phyloP scores from a whole-genome alignment of 2,888 invertebrate genomes.

The Ectobius pallidus region DNA sequence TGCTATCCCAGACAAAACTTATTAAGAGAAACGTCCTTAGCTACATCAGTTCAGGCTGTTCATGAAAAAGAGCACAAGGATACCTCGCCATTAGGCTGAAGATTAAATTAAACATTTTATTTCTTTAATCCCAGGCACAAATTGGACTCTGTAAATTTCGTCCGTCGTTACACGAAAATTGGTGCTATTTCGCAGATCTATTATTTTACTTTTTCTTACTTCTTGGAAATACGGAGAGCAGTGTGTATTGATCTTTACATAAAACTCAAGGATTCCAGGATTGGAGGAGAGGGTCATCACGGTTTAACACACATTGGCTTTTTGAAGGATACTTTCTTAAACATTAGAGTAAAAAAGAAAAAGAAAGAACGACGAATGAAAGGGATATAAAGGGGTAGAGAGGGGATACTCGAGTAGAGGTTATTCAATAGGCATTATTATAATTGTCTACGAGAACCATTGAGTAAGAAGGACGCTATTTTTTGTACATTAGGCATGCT shows the following conservation, averaged over 20 bases:
- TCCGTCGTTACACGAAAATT: neutral
- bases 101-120: neutral
- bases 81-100: too few species aligned
- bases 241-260: neutral
- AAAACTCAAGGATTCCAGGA: neutral
- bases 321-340: too few species aligned
- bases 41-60: too few species aligned
- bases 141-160: slow-evolving; percentile 8
- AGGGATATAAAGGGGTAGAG: slow-evolving; percentile 2
- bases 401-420: too few species aligned
- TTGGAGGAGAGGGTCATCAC: neutral
- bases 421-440: slow-evolving; percentile 24
- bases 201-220: neutral
- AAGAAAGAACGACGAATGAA: too few species aligned
- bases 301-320: slow-evolving; percentile 4
- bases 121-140: neutral
- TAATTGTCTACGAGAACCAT: slow-evolving; percentile 7
- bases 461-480: neutral
- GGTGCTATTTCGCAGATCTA: neutral
- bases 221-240: neutral
- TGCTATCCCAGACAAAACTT: too few species aligned
- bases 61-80: too few species aligned
- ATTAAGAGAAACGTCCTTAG: too few species aligned
- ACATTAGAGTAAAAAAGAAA: too few species aligned
- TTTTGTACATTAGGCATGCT: too few species aligned